phyloP scores from a whole-genome alignment of 2,888 invertebrate genomes.

The Hirudinaria manillensis region DNA sequence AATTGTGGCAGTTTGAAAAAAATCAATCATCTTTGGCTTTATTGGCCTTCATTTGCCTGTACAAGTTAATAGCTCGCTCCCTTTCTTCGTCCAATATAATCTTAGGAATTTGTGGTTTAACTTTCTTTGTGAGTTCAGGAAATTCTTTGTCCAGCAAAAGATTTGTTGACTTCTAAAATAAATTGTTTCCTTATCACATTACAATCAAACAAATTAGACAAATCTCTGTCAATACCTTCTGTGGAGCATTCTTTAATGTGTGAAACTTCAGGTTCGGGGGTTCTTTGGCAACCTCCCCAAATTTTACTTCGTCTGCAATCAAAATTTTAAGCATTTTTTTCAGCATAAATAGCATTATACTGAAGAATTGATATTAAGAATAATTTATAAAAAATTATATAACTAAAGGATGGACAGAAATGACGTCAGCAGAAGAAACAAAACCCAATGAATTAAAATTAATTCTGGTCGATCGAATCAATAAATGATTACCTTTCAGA shows the following conservation, averaged over 20 bases:
- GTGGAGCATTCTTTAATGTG: no score
- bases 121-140: not conserved
- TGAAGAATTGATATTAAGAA: no score
- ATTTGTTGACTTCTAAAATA: no score
- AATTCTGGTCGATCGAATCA: not conserved
- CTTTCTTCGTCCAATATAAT: conserved; percentile 42
- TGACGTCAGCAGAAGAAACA: not conserved
- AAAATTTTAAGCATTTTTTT: not conserved
- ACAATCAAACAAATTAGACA: no score
- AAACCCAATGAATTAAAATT: not conserved
- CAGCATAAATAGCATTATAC: no score
- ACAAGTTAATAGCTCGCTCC: conserved; percentile 43
- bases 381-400: no score
- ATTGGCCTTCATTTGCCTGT: conserved; percentile 44
- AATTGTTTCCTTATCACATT: no score
- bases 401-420: no score
- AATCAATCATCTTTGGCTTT: no score
- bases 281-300: not conserved
- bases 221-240: no score
- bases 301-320: conserved; percentile 9
- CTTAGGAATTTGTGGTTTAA: not conserved
- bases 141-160: not conserved
- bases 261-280: not conserved
- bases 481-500: conserved; percentile 1
- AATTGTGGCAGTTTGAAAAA: no score